Conservation (phyloP, 2,113 vertebrate species). For the Thomomys bottae region DNA sequence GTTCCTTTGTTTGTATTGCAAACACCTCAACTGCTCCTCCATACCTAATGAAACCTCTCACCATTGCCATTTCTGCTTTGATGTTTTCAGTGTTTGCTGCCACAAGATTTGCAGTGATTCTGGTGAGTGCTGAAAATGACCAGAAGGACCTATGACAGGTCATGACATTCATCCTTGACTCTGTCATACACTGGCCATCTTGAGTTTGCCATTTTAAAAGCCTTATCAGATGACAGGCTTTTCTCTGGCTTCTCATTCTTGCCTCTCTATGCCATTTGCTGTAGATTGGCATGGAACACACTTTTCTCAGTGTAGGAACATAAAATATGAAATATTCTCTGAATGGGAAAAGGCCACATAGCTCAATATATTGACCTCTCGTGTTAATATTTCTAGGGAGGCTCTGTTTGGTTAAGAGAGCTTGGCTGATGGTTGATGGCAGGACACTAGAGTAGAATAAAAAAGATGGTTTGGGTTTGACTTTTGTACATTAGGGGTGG, state of each 20-base stretch:
- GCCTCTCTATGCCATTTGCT: background rate
- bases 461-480: background rate
- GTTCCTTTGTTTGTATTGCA: background rate
- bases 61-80: background rate
- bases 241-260: background rate
- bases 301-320: conserved; percentile 53
- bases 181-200: background rate
- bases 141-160: background rate
- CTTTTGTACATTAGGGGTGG: background rate
- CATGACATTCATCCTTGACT: background rate
- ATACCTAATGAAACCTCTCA: background rate
- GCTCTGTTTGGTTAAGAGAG: background rate
- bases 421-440: background rate
- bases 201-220: conserved; percentile 65
- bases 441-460: background rate
- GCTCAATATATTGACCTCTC: conserved; percentile 47
- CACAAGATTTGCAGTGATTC: background rate
- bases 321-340: background rate
- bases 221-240: background rate
- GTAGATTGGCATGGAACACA: background rate
- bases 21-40: too few species aligned
- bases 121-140: background rate
- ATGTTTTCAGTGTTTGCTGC: conserved; percentile 56
- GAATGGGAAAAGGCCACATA: conserved; percentile 13
- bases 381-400: conserved; percentile 9